Conservation (phyloP, 2,797 vertebrate genomes). For the Coluber constrictor region DNA sequence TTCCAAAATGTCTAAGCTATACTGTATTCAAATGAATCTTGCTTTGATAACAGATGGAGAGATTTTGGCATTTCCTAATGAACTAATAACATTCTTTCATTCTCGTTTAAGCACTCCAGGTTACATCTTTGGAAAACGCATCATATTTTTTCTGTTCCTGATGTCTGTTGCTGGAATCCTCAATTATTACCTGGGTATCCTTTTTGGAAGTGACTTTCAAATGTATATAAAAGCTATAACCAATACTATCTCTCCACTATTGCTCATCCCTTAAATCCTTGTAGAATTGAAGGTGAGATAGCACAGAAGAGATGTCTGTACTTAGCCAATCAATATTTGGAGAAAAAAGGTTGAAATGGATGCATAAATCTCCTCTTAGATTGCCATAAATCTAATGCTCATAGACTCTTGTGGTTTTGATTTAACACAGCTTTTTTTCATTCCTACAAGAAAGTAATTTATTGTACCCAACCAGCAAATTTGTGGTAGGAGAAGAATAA, state of each 20-base stretch:
- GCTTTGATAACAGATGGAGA: conserved; percentile 3
- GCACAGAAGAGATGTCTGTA: neutral
- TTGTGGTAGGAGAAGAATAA: conserved; percentile 1
- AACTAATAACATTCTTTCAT: neutral
- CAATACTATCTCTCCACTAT: conserved; percentile 80
- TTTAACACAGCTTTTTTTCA: conserved; percentile 55
- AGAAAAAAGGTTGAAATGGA: conserved; percentile 45
- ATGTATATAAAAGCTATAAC: conserved; percentile 83
- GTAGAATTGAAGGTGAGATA: neutral
- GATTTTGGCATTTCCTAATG: rapidly evolving
- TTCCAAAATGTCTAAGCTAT: neutral
- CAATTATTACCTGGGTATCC: conserved; percentile 80
- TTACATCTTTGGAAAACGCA: conserved; percentile 90
- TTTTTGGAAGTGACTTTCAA: conserved; percentile 81
- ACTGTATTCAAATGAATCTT: conserved; percentile 16
- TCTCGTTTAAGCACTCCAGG: conserved; percentile 83
- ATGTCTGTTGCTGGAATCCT: conserved; percentile 88
- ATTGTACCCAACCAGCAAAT: neutral
- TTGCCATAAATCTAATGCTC: conserved; percentile 60
- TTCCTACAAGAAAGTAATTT: conserved; percentile 51
- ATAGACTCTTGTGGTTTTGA: conserved; percentile 51
- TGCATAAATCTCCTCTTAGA: conserved; percentile 43
- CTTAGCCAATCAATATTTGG: conserved; percentile 45
- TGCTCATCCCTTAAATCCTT: conserved; percentile 82
- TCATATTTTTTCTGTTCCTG: conserved; percentile 85